These are phyloP conservation scores for Leptinotarsa haldemani DNA, from an alignment of 2,888 invertebrate species.

Conservation along the genomic window DNA sequence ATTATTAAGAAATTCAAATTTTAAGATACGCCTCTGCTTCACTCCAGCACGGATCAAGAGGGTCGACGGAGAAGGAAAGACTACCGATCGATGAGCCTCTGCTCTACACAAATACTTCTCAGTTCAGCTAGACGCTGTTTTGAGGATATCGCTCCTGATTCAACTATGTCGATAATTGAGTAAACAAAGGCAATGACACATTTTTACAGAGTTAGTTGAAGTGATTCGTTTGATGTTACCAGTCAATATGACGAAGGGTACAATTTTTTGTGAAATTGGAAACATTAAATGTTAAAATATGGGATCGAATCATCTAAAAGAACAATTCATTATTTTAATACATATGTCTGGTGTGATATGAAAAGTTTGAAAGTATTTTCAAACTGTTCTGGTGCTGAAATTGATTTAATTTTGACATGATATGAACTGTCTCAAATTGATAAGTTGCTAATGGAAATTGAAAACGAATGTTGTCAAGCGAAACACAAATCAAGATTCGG, in stretches of 20 bases:
- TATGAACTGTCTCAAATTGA: no score
- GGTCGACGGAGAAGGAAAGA: conserved; percentile 51
- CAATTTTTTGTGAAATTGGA: neutral
- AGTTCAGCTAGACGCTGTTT: conserved; percentile 51
- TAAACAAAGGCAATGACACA: conserved; percentile 1
- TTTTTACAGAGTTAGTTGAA: neutral
- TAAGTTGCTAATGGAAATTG: no score
- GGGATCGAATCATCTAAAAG: no score
- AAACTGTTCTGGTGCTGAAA: no score
- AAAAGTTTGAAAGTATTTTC: no score
- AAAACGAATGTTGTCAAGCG: no score
- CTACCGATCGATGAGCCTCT: conserved; percentile 58
- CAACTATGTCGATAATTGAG: neutral
- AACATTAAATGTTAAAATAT: neutral
- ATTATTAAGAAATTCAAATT: neutral
- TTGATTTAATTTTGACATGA: no score
- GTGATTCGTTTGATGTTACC: neutral
- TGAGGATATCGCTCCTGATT: conserved; percentile 6
- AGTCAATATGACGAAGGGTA: neutral
- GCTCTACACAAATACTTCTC: conserved; percentile 58
- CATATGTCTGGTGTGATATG: no score
- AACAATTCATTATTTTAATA: no score
- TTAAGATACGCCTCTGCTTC: conserved; percentile 40
- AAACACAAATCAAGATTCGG: no score
- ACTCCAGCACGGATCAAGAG: conserved; percentile 43